Conservation (phyloP, 1,140 invertebrate species). For the Cydia fagiglandana region DNA sequence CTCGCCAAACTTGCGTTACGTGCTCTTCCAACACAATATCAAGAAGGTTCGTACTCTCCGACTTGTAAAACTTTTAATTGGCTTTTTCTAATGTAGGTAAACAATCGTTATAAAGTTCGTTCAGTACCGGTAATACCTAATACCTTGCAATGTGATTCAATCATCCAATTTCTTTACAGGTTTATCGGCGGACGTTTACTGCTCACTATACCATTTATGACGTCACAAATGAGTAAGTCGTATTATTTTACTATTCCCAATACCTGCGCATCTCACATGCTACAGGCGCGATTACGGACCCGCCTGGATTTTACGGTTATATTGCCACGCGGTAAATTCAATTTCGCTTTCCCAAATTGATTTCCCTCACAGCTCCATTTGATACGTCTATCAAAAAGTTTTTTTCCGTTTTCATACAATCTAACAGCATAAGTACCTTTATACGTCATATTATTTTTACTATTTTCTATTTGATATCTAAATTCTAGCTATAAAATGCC, state of each 20-base stretch:
- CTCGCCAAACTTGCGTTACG: conserved; percentile 88
- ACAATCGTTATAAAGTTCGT: conserved; percentile 38
- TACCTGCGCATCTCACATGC: conserved; percentile 35
- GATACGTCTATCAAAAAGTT: conserved; percentile 29
- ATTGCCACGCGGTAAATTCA: conserved; percentile 40
- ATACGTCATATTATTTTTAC: conserved; percentile 11
- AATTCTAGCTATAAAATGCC: conserved; percentile 34
- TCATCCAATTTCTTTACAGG: conserved; percentile 79
- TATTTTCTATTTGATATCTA: background rate
- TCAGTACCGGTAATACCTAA: conserved; percentile 28
- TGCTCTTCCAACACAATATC: conserved; percentile 92
- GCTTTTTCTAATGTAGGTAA: conserved; percentile 42
- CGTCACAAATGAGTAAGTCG: conserved; percentile 90
- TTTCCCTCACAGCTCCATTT: conserved; percentile 42
- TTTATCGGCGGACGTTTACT: conserved; percentile 89
- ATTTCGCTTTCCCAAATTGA: conserved; percentile 46
- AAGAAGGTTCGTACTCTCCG: conserved; percentile 84
- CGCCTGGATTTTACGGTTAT: conserved; percentile 34
- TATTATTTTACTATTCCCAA: conserved; percentile 35
- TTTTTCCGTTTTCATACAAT: conserved; percentile 3
- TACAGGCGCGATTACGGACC: conserved; percentile 41
- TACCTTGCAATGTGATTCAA: conserved; percentile 38
- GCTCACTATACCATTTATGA: conserved; percentile 92
- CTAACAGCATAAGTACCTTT: background rate
- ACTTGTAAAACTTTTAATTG: conserved; percentile 48